A percentile compares a stretch with the other conserved stretches of the same genome.
Evolutionary conservation across 1,140 invertebrate species (phyloP).

Genomic region (Drosophila sulfurigaster): DNA sequence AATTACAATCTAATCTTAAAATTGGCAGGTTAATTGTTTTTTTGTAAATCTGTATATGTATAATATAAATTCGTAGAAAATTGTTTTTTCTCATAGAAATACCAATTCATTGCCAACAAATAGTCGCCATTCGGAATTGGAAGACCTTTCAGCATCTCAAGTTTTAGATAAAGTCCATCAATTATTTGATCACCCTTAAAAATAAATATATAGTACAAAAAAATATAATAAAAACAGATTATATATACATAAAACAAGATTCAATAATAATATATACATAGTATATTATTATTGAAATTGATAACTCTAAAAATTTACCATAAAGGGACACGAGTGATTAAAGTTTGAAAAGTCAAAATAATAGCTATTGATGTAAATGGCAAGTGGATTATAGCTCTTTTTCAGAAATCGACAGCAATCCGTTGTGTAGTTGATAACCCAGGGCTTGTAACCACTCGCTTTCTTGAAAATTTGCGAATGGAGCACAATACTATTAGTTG

Average conservation of each 20-base stretch:
- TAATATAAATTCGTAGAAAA: constrained; percentile 24
- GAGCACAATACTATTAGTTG: background rate
- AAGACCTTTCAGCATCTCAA: background rate
- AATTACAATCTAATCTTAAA: no score
- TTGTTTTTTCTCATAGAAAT: background rate
- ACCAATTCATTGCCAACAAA: constrained; percentile 11
- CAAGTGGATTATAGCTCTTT: background rate
- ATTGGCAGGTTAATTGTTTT: no score
- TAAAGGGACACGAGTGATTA: background rate
- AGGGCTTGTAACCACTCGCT: background rate
- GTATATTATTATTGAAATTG: no score
- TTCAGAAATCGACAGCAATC: background rate
- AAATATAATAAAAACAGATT: background rate
- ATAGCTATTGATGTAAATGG: background rate
- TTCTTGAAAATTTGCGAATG: background rate
- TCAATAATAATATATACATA: background rate
- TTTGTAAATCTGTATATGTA: constrained; percentile 15
- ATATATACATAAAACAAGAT: constrained; percentile 13
- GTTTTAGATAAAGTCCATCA: constrained; percentile 22
- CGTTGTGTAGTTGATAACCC: background rate
- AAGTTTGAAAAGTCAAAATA: background rate
- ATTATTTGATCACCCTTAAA: constrained; percentile 6
- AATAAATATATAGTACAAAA: background rate
- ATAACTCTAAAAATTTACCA: background rate
- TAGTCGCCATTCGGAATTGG: constrained; percentile 27